These are phyloP conservation scores for Peucedramus taeniatus DNA, from an alignment of 2,113 vertebrate genomes.

Conservation along the genomic window DNA sequence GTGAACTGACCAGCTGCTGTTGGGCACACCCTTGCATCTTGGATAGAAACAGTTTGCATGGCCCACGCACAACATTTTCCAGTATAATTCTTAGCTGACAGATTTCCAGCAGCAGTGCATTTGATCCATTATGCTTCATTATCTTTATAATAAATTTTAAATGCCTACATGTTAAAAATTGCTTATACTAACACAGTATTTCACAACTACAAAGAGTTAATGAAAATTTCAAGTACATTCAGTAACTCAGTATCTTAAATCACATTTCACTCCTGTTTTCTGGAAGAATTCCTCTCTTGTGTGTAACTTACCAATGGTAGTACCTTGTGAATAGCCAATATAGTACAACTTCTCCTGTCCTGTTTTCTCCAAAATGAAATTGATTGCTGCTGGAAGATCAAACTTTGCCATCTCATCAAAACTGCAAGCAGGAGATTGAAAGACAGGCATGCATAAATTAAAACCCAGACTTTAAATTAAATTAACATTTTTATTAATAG, in stretches of 20 bases:
- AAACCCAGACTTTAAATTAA: neutral
- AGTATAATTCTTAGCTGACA: neutral
- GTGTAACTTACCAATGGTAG: constrained; percentile 72
- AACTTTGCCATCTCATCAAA: constrained; percentile 85
- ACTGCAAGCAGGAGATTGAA: constrained; percentile 49
- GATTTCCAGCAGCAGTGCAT: neutral
- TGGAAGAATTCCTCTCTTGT: neutral
- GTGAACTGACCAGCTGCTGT: neutral
- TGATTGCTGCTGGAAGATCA: constrained; percentile 81
- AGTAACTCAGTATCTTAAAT: neutral
- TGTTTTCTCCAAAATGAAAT: constrained; percentile 79
- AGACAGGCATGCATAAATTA: neutral
- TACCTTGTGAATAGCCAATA: constrained; percentile 84
- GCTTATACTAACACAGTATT: neutral
- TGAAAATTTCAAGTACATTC: neutral
- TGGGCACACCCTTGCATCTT: neutral
- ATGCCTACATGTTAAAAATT: neutral
- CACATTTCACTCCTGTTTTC: neutral
- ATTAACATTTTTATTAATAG: neutral
- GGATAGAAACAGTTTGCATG: neutral
- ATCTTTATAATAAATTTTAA: neutral
- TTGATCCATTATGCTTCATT: neutral
- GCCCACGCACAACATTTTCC: neutral
- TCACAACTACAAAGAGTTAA: neutral
- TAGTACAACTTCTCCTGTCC: constrained; percentile 79